Evolutionary conservation across 2,797 vertebrate genomes (phyloP), one percentile per base, ranked within the genome.

Genomic region (Diceros bicornis): DNA sequence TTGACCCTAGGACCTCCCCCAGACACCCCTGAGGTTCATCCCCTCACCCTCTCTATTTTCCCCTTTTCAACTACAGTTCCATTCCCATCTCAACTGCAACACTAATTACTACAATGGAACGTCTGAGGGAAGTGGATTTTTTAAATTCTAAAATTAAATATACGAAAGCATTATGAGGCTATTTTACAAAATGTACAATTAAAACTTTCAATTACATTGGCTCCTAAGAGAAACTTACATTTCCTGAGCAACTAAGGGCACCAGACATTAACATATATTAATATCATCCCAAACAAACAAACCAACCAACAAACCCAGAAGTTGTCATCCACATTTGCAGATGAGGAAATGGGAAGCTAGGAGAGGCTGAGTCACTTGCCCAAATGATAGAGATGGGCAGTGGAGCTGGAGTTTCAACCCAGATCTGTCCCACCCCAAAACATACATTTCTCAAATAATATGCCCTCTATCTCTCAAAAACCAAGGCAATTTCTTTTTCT

Each of bases 121-220:
- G 86, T 94, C 52, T 86, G 29, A 94, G 59, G 52, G 92, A 68
- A 93, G 55, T 21, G 47, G 7, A 52, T 61, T 78, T 83, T 71
- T 61, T 41, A 75, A 78, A 57, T 78, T 87, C 71, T 83, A 88
- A 86, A 62, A 94, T 79, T 61, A 81, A 91, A 87, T 78, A 37
- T 29, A 32, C 41, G 32, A 85, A 89, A 74, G 50, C 34, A 44
- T 74, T 44, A 21, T 23, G 14, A 44, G 37, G 16, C 13, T 52
- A 37, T 85, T 85, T 72, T 68, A 68, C 1, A 87, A 64, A 44
- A 84, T 55, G 72, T 68, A 32, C 41, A 50, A 90, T 23, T 64
- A 61, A 41, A 94, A 61, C 41, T 91, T 91, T 88, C 64, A 88
- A 37, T 93, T 72, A 88, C 27, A 25, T 21, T 91, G 50, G 37